These are phyloP conservation scores for Philhelius pedissequus DNA, from an alignment of 2,888 invertebrate species.

Conservation along the genomic window DNA sequence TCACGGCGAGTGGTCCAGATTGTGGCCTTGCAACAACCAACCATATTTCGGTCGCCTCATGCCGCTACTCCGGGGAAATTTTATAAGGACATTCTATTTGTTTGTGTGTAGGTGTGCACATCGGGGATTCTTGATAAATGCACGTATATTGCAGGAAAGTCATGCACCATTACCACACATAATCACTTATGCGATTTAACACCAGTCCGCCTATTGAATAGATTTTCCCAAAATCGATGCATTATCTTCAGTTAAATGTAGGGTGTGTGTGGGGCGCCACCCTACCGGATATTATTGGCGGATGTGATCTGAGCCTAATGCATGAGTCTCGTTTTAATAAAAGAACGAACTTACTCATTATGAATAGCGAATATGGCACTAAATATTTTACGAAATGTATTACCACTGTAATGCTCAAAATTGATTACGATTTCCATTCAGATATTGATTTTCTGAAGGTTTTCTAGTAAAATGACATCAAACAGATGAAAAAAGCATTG, in stretches of 20 bases:
- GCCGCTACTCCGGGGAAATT: neutral
- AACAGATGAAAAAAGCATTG: too few species aligned
- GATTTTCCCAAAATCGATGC: conserved; percentile 49
- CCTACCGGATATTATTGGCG: neutral
- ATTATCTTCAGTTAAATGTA: neutral
- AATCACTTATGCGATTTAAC: conserved; percentile 49
- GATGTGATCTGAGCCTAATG: neutral
- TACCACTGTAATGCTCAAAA: too few species aligned
- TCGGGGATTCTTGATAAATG: conserved; percentile 44
- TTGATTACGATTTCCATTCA: too few species aligned
- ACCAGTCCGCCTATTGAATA: conserved; percentile 42
- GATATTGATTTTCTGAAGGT: too few species aligned
- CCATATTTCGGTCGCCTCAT: neutral
- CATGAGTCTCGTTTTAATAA: too few species aligned
- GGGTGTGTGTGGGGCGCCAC: neutral
- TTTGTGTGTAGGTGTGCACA: neutral
- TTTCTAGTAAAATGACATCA: too few species aligned
- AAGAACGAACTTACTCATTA: too few species aligned
- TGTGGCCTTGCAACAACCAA: conserved; percentile 54
- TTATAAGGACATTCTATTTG: neutral
- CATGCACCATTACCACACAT: conserved; percentile 65
- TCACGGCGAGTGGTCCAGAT: conserved; percentile 57
- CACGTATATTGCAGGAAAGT: conserved; percentile 50
- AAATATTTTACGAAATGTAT: too few species aligned
- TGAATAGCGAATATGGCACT: too few species aligned